These are phyloP conservation scores for Cydia strobilella DNA, from an alignment of 1,140 invertebrate species.

Conservation along the genomic window DNA sequence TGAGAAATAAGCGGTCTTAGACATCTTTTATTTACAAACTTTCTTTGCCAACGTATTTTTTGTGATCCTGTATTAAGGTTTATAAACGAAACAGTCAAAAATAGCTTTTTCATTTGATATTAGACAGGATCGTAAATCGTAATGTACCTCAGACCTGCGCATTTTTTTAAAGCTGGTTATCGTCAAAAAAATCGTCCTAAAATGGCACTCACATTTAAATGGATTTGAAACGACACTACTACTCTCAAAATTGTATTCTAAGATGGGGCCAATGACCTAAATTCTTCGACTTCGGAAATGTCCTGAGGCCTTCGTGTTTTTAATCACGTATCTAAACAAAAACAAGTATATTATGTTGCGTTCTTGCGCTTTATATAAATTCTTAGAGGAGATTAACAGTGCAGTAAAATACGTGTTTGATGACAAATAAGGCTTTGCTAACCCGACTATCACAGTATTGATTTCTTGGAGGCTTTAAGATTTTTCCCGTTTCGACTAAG, in stretches of 20 bases:
- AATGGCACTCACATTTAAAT: background rate
- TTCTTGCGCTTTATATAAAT: background rate
- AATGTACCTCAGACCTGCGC: too few relatives aligned
- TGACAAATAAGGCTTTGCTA: background rate
- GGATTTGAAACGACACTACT: background rate
- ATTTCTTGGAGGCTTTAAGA: too few relatives aligned
- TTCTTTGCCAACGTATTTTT: too few relatives aligned
- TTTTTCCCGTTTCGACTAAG: too few relatives aligned
- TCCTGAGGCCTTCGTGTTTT: background rate
- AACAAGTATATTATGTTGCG: background rate
- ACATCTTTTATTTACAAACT: too few relatives aligned
- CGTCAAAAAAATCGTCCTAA: background rate
- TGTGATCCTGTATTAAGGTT: too few relatives aligned
- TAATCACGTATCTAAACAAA: conserved; percentile 16
- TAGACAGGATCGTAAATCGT: too few relatives aligned
- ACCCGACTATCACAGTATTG: too few relatives aligned
- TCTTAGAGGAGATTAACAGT: background rate
- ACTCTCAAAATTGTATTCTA: background rate
- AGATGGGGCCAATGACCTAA: background rate
- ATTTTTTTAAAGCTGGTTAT: background rate
- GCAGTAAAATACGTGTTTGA: background rate
- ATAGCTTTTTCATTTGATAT: too few relatives aligned
- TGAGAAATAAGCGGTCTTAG: too few relatives aligned
- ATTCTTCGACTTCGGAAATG: background rate
- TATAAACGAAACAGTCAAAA: too few relatives aligned